Evolutionary conservation across 35 echinoderm and acorn worm species (phyloP).

Genomic region (Acanthaster planci): DNA sequence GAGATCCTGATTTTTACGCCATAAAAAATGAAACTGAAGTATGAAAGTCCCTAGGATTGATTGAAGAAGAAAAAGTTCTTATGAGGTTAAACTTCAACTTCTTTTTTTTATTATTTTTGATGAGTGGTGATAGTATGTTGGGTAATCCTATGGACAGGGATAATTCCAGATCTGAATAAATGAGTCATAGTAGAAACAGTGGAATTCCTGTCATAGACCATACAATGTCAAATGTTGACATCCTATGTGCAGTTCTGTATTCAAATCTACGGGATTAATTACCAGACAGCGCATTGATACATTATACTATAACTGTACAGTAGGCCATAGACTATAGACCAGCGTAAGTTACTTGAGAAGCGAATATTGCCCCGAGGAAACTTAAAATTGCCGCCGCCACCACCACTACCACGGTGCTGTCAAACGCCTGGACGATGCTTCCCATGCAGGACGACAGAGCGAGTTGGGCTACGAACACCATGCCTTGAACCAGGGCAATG

Average conservation of each 20-base stretch:
- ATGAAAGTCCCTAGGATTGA: too few relatives aligned
- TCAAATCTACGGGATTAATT: not conserved
- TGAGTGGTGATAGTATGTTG: too few relatives aligned
- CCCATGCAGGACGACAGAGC: conserved; percentile 89
- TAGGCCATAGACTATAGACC: conserved; percentile 60
- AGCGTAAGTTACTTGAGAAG: conserved; percentile 83
- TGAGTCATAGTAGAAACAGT: too few relatives aligned
- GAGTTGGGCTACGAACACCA: conserved; percentile 97
- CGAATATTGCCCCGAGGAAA: conserved; percentile 79
- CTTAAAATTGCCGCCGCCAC: conserved; percentile 78
- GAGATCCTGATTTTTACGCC: too few relatives aligned
- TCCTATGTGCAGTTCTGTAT: not conserved
- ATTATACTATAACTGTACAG: not conserved
- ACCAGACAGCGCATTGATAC: not conserved
- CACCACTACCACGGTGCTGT: conserved; percentile 67
- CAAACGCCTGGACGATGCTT: conserved; percentile 79
- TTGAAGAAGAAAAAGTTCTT: too few relatives aligned
- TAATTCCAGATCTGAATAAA: too few relatives aligned
- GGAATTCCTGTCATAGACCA: not conserved
- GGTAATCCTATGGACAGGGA: too few relatives aligned
- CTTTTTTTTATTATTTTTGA: too few relatives aligned
- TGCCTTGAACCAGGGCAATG: conserved; percentile 85
- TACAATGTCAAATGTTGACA: not conserved
- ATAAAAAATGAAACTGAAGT: too few relatives aligned
- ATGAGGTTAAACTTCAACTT: too few relatives aligned